Percentiles rank a stretch among this genome's conserved stretches.
Evolutionary conservation across 2,797 vertebrate genomes (phyloP).

Genomic region (Epinephelus malabaricus): DNA sequence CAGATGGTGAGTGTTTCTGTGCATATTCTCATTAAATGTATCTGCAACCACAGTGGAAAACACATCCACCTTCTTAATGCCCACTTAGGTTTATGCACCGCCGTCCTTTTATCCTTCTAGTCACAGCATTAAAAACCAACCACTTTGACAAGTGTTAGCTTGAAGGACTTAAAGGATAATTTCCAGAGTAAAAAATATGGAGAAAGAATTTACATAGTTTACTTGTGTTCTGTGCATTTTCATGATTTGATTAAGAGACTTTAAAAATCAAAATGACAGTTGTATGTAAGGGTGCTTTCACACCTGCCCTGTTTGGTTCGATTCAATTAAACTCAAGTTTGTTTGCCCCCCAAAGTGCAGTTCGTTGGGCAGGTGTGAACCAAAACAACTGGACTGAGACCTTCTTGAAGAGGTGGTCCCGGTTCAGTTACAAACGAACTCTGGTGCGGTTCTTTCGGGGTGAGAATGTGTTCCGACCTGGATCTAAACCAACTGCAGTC

Average conservation of each 20-base stretch:
- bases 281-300: too few species aligned
- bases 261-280: not conserved
- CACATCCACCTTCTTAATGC: conserved; percentile 1
- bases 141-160: not conserved
- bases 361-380: too few species aligned
- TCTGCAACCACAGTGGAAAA: conserved; percentile 1
- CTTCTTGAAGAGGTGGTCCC: too few species aligned
- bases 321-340: too few species aligned
- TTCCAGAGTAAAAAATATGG: not conserved
- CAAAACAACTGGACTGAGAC: too few species aligned
- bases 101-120: not conserved
- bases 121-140: not conserved
- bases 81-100: not conserved
- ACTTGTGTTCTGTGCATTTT: not conserved
- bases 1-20: conserved; percentile 27
- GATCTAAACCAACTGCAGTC: too few species aligned
- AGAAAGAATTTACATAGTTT: not conserved
- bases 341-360: too few species aligned
- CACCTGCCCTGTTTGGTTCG: too few species aligned
- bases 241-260: not conserved
- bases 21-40: conserved; percentile 32
- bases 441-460: too few species aligned
- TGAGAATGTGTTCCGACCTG: too few species aligned
- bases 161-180: not conserved
- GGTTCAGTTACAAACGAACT: too few species aligned